Conservation (phyloP, 1,140 invertebrate genomes). For the Lamellibrachia luymesi region DNA sequence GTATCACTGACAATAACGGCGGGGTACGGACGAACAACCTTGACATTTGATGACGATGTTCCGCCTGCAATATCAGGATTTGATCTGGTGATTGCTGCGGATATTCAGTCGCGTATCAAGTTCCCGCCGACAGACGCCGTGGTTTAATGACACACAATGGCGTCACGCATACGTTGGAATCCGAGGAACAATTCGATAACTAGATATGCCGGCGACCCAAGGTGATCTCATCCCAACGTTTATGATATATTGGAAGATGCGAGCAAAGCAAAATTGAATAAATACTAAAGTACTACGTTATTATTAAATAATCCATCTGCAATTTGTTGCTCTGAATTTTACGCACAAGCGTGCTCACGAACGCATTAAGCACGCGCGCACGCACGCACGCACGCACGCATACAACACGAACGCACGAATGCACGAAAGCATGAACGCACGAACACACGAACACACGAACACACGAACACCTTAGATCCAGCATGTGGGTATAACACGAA, state of each 20-base stretch:
- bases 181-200: background rate
- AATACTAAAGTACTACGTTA: background rate
- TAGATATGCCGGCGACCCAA: background rate
- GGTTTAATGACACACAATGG: background rate
- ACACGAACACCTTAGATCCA: too few relatives aligned
- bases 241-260: background rate
- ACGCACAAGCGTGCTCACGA: too few relatives aligned
- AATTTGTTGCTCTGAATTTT: background rate
- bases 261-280: background rate
- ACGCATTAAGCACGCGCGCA: background rate
- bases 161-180: background rate
- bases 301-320: background rate
- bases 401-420: background rate
- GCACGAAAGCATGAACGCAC: background rate
- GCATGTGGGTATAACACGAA: too few relatives aligned
- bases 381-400: background rate
- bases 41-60: background rate
- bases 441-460: too few relatives aligned
- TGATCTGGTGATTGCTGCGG: background rate
- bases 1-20: background rate
- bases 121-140: background rate
- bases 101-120: background rate
- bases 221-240: background rate
- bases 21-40: background rate
- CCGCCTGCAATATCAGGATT: background rate